Percentiles rank a stretch among this genome's conserved stretches.
phyloP scores from a whole-genome alignment of 2,797 vertebrate species.

The Lepus oiostolus region DNA sequence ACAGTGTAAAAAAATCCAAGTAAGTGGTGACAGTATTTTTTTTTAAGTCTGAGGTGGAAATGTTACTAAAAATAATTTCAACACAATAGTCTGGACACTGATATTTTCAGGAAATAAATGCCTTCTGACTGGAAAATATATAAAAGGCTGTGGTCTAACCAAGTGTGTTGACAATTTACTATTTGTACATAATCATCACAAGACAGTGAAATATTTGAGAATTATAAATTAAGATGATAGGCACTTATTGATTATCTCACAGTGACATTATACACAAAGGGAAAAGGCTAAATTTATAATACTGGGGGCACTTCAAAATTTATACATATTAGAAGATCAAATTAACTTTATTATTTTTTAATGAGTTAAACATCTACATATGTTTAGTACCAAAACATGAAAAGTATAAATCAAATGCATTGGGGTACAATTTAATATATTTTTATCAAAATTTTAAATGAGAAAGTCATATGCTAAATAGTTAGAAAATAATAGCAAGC shows the following conservation, averaged over 20 bases:
- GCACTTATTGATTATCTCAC: constrained; percentile 1
- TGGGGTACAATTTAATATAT: neutral
- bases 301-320: neutral
- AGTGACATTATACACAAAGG: neutral
- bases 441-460: neutral
- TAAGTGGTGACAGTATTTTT: neutral
- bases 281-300: constrained; percentile 7
- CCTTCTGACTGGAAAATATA: neutral
- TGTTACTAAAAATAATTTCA: constrained; percentile 39
- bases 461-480: neutral
- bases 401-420: neutral
- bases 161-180: neutral
- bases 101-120: neutral
- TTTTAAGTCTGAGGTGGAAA: constrained; percentile 41
- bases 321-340: neutral
- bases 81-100: neutral
- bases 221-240: constrained; percentile 5
- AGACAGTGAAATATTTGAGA: neutral
- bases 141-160: neutral
- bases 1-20: neutral
- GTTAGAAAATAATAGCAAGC: neutral
- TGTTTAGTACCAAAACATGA: constrained; percentile 24
- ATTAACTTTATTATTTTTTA: constrained; percentile 33
- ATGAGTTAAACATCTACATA: neutral
- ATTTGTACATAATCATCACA: constrained; percentile 21